A percentile compares a stretch with the other conserved stretches of the same genome.
These are phyloP conservation scores for Drosophila arawakana DNA, from an alignment of 1,140 invertebrate genomes.

Conservation along the genomic window DNA sequence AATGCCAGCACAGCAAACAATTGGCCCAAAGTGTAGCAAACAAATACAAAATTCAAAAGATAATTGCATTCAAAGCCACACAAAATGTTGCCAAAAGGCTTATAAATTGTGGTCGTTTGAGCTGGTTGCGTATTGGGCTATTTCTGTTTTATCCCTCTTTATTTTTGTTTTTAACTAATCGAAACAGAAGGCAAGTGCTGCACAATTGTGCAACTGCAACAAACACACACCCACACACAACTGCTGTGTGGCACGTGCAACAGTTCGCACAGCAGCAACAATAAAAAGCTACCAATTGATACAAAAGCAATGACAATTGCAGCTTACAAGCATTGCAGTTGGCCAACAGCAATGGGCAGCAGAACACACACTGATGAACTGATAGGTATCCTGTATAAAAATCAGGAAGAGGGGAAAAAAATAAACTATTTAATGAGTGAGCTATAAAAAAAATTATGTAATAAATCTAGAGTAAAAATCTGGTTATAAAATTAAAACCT, in stretches of 20 bases:
- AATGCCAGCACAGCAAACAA: slow-evolving; percentile 60
- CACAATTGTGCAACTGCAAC: slow-evolving; percentile 51
- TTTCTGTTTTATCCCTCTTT: too few species aligned
- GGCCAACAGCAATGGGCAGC: neutral
- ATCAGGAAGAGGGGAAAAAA: neutral
- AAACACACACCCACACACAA: slow-evolving; percentile 16
- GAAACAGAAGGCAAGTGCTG: slow-evolving; percentile 62
- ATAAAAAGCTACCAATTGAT: slow-evolving; percentile 20
- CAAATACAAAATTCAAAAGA: slow-evolving; percentile 82
- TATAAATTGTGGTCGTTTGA: slow-evolving; percentile 71
- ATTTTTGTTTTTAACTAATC: slow-evolving; percentile 10
- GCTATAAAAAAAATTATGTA: too few species aligned
- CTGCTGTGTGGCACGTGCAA: slow-evolving; percentile 37
- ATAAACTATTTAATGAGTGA: too few species aligned
- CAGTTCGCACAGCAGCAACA: slow-evolving; percentile 38
- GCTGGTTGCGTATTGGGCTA: neutral
- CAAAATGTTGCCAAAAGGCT: slow-evolving; percentile 80
- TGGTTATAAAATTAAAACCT: too few species aligned
- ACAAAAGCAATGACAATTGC: slow-evolving; percentile 25
- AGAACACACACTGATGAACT: neutral
- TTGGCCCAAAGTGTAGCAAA: slow-evolving; percentile 78
- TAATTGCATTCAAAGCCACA: slow-evolving; percentile 82
- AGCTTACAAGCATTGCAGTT: slow-evolving; percentile 12
- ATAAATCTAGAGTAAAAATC: too few species aligned
- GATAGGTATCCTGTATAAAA: slow-evolving; percentile 5